Evolutionary conservation across 2,888 invertebrate species (phyloP).

Genomic region (Conus canariensis): DNA sequence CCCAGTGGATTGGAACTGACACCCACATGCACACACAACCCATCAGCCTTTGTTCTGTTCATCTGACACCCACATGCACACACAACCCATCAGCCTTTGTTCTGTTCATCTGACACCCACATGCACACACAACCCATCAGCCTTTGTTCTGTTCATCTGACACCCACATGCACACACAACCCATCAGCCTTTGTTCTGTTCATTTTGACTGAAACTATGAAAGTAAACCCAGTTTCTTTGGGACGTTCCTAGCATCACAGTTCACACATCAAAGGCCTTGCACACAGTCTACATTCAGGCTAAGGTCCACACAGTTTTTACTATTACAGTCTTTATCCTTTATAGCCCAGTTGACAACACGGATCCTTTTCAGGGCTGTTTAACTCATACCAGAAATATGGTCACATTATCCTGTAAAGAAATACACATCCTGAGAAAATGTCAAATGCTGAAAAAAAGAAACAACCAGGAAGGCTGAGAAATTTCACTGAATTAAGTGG

Average conservation of each 20-base stretch:
- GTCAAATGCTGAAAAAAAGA: no score
- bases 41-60: background rate
- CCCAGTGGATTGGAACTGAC: constrained; percentile 14
- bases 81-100: background rate
- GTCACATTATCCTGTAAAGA: no score
- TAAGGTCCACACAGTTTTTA: background rate
- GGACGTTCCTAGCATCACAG: no score
- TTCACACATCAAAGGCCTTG: no score
- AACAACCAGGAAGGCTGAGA: no score
- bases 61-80: background rate
- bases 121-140: background rate
- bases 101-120: background rate
- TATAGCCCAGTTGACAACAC: background rate
- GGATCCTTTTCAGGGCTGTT: no score
- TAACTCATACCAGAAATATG: no score
- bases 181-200: background rate
- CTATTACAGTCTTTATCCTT: background rate
- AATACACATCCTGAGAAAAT: no score
- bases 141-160: no score
- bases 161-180: no score
- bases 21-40: background rate
- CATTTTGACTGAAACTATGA: background rate
- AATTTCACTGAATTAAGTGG: no score
- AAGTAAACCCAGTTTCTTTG: background rate
- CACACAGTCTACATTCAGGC: background rate